A percentile compares a stretch with the other conserved stretches of the same genome.
These are phyloP conservation scores for Mesaphorura yosii DNA, from an alignment of 1,140 invertebrate genomes.

Conservation along the genomic window DNA sequence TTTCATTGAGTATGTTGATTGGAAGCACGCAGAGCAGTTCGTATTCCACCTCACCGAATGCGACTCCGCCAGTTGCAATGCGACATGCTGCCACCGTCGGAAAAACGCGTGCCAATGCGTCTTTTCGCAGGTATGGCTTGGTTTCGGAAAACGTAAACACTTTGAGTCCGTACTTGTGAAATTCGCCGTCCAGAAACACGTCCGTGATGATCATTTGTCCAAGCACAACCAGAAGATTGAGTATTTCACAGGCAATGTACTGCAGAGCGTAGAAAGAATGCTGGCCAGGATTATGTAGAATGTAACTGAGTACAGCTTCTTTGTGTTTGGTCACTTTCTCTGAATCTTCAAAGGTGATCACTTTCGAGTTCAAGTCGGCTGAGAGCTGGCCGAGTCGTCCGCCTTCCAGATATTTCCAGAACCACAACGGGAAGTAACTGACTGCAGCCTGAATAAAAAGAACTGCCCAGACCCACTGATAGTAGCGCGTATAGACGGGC, in stretches of 20 bases:
- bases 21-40: conserved; percentile 52
- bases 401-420: conserved; percentile 51
- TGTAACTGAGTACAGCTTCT: conserved; percentile 6
- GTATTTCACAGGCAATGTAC: conserved; percentile 35
- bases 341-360: conserved; percentile 1
- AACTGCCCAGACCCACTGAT: conserved; percentile 42
- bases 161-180: conserved; percentile 35
- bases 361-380: not conserved
- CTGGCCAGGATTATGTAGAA: conserved; percentile 1
- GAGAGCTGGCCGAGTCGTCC: conserved; percentile 34
- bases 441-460: conserved; percentile 43
- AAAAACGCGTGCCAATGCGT: conserved; percentile 28
- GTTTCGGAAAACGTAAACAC: conserved; percentile 32
- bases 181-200: conserved; percentile 35
- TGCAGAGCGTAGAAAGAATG: conserved; percentile 7
- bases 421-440: conserved; percentile 58
- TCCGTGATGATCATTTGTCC: conserved; percentile 36
- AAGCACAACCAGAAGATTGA: conserved; percentile 37
- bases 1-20: conserved; percentile 66
- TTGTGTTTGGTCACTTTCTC: not conserved
- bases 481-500: conserved; percentile 34
- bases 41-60: conserved; percentile 18
- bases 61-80: conserved; percentile 37
- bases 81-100: conserved; percentile 49
- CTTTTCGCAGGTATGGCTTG: conserved; percentile 23